phyloP scores from a whole-genome alignment of 2,797 vertebrate species.

The Nannoperca obscura region DNA sequence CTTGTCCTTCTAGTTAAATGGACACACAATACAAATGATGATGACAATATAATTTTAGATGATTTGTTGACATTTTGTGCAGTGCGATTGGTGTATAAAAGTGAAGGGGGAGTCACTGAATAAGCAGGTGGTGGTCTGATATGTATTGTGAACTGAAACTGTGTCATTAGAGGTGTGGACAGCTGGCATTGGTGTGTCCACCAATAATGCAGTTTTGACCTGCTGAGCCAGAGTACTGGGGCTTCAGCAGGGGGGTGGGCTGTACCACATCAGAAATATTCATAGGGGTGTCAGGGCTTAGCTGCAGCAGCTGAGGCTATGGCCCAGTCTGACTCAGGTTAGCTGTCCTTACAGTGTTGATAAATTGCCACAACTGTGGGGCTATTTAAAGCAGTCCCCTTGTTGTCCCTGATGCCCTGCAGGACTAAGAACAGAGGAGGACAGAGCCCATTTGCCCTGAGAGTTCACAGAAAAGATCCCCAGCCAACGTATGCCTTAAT shows the following conservation, averaged over 20 bases:
- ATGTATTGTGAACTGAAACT: background rate
- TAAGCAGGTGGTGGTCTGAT: background rate
- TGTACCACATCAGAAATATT: slow-evolving; percentile 59
- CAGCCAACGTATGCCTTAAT: slow-evolving; percentile 9
- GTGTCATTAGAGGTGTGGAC: slow-evolving; percentile 25
- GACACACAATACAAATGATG: no score
- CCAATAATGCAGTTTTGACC: slow-evolving; percentile 38
- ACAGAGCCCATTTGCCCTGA: slow-evolving; percentile 17
- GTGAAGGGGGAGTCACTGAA: background rate
- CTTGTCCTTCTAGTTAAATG: background rate
- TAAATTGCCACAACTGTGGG: slow-evolving; percentile 82
- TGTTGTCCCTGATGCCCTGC: slow-evolving; percentile 73
- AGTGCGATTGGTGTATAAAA: background rate
- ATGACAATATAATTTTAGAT: background rate
- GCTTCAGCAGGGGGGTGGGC: slow-evolving; percentile 26
- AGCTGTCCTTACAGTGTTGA: slow-evolving; percentile 80
- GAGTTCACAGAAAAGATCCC: slow-evolving; percentile 43
- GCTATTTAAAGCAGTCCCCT: slow-evolving; percentile 82
- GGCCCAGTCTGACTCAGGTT: slow-evolving; percentile 71
- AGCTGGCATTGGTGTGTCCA: slow-evolving; percentile 24
- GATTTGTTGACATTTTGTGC: background rate
- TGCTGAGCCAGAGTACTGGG: slow-evolving; percentile 38
- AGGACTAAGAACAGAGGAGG: slow-evolving; percentile 51
- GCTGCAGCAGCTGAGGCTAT: slow-evolving; percentile 68
- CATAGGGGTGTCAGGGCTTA: slow-evolving; percentile 48